Base-by-base conservation (phyloP, 2,113 vertebrate species). In the Suricata suricatta region DNA sequence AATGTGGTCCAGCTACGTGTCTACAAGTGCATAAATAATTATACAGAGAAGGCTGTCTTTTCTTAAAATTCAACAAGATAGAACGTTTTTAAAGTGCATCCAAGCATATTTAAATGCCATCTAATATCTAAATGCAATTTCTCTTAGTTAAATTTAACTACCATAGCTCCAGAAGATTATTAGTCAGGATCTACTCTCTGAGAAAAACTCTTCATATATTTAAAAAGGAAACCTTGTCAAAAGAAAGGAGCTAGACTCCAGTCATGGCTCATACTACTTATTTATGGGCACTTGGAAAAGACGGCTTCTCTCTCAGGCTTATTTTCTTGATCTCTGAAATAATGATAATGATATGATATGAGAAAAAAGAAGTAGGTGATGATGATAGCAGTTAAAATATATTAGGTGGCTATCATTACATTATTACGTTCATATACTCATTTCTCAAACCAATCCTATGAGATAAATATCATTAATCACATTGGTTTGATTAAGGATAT, bases 31-130 rank as follows among this genome's bases (percentile, higher is more conserved):
- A 50, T 57, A 92, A 74, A 35, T 68, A 90, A 92, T 80, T 90
- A 8, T 52, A 82, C 2, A 76, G 33, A 3, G 21, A 89, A 93
- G 33, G n/a, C 16, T 35, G 8, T 52, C 93, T 85, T 96, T 63
- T 52, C 74, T 95, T 79, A 95, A 88, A 96, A 68, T 82, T 68
- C 88, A 87, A 80, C 68, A 54, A 60, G 71, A 79, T 91, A 93
- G 10, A 93, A 81, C 0, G 38, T 8, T 82, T 95, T 88, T 27
- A 84, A 19, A 82, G 47, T 29, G 29, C 35, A 85, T 63, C 21
- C 41, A 93, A 79, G 27, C 31, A 92, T 64, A 60, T 57, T 63
- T 93, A 97, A 92, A 86, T 95, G 38, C 27, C 47, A 95, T 19
- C 50, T 90, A 95, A 81, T 54, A 92, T 27, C 19, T 27, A 92